phyloP scores from a whole-genome alignment of 2,888 invertebrate species.

The Nesidiocoris tenuis region DNA sequence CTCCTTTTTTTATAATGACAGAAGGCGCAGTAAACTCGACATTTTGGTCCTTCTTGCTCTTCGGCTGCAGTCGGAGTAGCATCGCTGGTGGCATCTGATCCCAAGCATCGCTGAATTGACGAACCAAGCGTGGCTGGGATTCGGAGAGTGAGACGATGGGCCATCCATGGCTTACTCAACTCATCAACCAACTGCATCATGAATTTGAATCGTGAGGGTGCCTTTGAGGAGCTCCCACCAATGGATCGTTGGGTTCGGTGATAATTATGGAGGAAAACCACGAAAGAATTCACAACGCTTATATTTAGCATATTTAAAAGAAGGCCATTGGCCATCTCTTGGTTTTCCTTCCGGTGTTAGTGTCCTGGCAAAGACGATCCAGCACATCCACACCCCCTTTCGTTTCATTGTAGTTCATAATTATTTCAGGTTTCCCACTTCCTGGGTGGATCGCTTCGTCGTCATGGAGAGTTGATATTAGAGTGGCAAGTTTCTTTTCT shows the following conservation, averaged over 20 bases:
- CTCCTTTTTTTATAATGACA: not conserved
- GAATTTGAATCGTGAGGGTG: not conserved
- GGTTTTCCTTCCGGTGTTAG: not conserved
- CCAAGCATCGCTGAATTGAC: not conserved
- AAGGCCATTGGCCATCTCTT: constrained; percentile 12
- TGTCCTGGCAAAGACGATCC: constrained; percentile 49
- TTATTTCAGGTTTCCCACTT: constrained; percentile 50
- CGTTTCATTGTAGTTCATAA: constrained; percentile 51
- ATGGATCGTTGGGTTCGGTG: not conserved
- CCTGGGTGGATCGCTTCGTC: constrained; percentile 46
- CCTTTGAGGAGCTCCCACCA: not conserved
- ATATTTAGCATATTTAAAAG: too few species aligned
- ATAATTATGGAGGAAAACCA: not conserved
- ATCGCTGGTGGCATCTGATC: not conserved
- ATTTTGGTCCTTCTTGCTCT: not conserved
- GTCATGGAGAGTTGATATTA: constrained; percentile 51
- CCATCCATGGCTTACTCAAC: not conserved
- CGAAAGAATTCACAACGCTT: not conserved
- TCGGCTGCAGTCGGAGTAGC: not conserved
- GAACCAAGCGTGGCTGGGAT: not conserved
- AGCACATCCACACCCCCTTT: constrained; percentile 51
- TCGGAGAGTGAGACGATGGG: not conserved
- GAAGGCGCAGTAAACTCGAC: not conserved
- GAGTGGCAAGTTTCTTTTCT: constrained; percentile 48
- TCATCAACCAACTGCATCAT: not conserved